Base-by-base conservation (phyloP, 2,888 invertebrate genomes). In the Orthonychiurus folsomi region DNA sequence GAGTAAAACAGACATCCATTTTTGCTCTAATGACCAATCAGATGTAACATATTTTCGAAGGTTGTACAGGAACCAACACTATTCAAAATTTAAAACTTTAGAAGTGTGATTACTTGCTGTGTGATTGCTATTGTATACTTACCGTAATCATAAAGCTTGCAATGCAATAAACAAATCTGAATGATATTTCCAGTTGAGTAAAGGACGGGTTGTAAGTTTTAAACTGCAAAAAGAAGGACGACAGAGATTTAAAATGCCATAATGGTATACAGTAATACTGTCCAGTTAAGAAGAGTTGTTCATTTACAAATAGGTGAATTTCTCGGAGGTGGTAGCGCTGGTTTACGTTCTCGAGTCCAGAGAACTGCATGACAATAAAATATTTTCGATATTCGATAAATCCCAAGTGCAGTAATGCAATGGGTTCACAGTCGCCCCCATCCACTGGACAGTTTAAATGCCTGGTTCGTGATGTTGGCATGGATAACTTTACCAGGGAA, bases 11-110 rank as follows among this genome's bases (percentile, higher is more conserved):
- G 92, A 88, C 77, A 95, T 85, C 96, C 96, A 97, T 77, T 90
- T 93, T 76, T 97, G 96, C 78, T 97, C 97, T 74, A 95, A 92
- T 0, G 95, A 93, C 96, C 95, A 97, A 77, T 95, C 93, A 73
- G 86, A 84, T 53, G 91, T 81, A 0, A 89, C 85, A 78, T 91
- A 96, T 76, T 88, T 89, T 71, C 92, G 82, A 70, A 97, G 80
- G 0, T 88, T 85, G 78, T 93, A 89, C 48, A 89, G 89, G 78
- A 93, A 95, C 88, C 93, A 91, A 76, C 92, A 92, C 96, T 96
- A 79, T 24, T 75, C 74, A 61, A 62, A 50, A 68, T 82, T 81
- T 58, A 71, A 76, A 69, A 59, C 55, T 58, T 63, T 62, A 61
- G 63, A 26, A 47, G 18, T 27, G 27, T 58, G 18, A 5, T 23